phyloP scores from a whole-genome alignment of 2,888 invertebrate species.

The Ochlodes sylvanus region DNA sequence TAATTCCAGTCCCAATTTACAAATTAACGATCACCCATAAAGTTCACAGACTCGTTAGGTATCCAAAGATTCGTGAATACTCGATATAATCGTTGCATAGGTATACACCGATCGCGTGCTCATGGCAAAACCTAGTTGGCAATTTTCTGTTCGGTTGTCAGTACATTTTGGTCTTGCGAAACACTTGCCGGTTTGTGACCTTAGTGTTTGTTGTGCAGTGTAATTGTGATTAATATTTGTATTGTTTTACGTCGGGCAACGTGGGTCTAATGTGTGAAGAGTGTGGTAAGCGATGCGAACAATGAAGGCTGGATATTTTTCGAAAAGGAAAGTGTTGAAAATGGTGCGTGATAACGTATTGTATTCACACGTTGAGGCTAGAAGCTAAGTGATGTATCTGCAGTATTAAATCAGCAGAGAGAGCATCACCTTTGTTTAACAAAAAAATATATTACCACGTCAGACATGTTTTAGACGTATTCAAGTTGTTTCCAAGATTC shows the following conservation, averaged over 20 bases:
- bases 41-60: constrained; percentile 39
- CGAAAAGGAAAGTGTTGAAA: constrained; percentile 70
- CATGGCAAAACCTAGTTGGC: constrained; percentile 74
- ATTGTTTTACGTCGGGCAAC: constrained; percentile 25
- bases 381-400: background rate
- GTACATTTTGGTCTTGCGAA: constrained; percentile 74
- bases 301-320: constrained; percentile 66
- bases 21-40: constrained; percentile 30
- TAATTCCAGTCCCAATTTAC: constrained; percentile 23
- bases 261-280: constrained; percentile 27
- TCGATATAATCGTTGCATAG: constrained; percentile 48
- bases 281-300: constrained; percentile 39
- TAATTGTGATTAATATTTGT: constrained; percentile 37
- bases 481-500: too few species aligned
- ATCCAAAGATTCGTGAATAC: constrained; percentile 34
- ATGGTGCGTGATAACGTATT: constrained; percentile 62
- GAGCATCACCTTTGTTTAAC: background rate
- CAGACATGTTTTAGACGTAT: too few species aligned
- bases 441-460: background rate
- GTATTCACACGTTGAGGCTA: background rate
- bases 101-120: constrained; percentile 71
- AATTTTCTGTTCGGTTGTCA: constrained; percentile 69
- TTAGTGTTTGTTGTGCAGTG: constrained; percentile 37
- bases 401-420: background rate
- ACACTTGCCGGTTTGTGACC: constrained; percentile 62